Evolutionary conservation across 2,113 vertebrate species (phyloP), one percentile per base, ranked within the genome.

Genomic region (Daubentonia madagascariensis): DNA sequence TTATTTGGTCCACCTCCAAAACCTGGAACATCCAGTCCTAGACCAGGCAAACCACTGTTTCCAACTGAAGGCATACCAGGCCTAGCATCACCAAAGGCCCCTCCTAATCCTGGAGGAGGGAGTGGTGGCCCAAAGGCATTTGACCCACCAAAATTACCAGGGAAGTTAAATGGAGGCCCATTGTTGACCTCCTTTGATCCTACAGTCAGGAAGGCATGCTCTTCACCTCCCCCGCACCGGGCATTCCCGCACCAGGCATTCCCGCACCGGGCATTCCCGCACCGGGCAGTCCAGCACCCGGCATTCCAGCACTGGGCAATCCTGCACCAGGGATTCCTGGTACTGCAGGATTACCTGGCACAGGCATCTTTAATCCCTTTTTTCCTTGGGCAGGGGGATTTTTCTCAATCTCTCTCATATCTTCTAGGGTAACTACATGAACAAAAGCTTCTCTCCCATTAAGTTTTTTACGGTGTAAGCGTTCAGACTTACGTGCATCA

Each of bases 381-480:
- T 99, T 99, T 92, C 99, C 99, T 98, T 99, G 99, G 32, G 99
- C 99, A 1, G 99, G 99, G 78, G 99, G 99, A 97, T 99, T 99
- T 97, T 99, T 99, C 96, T 99, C 99, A 97, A 99, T 99, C 88
- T 99, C 99, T 98, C 99, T 99, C 99, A 99, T 99, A 98, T 99
- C 99, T 73, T 99, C 99, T 94, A 99, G 98, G 57, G 99, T 99
- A 93, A 99, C 99, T 96, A 99, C 98, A 97, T 99, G 99, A 87
- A 99, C 99, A 98, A 99, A 99, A 89, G 99, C 99, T 98, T 99
- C 99, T 95, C 99, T 99, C 75, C 99, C 99, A 65, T 99, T 99
- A 94, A 99, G 98, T 94, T 99, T 99, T 98, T 99, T 99, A 95
- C 99, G 99, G 98, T 99, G 99, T 76, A 99, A 99, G 96, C 99